These are phyloP conservation scores for Gobiocypris rarus DNA, from an alignment of 2,113 vertebrate species.

Conservation along the genomic window DNA sequence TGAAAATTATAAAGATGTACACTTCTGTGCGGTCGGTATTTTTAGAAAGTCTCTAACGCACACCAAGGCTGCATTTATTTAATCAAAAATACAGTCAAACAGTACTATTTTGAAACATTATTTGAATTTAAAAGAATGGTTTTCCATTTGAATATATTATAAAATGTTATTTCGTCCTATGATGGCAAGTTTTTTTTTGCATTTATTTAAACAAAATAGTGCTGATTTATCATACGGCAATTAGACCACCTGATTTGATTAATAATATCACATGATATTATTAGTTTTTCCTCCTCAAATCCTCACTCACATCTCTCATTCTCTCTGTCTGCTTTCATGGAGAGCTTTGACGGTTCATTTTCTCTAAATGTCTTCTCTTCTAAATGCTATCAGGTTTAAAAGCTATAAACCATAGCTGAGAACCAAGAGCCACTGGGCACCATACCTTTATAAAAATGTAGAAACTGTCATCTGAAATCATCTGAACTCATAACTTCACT, in stretches of 20 bases:
- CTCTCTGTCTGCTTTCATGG: not conserved
- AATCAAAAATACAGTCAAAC: not conserved
- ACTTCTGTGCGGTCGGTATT: not conserved
- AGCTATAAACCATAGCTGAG: not conserved
- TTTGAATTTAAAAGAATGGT: not conserved
- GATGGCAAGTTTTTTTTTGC: not conserved
- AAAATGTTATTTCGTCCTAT: not conserved
- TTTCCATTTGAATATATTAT: not conserved
- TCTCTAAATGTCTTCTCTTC: not conserved
- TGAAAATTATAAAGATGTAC: not conserved
- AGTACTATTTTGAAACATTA: not conserved
- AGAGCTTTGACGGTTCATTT: not conserved
- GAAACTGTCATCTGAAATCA: not conserved
- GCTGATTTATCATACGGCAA: not conserved
- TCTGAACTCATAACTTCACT: not conserved
- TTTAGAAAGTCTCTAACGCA: not conserved
- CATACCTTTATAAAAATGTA: conserved; percentile 10
- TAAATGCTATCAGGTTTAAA: not conserved
- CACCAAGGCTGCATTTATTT: not conserved
- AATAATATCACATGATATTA: not conserved
- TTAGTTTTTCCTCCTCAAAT: too few species aligned
- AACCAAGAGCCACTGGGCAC: not conserved
- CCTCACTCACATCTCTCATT: not conserved
- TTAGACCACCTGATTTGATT: not conserved
- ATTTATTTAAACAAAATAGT: not conserved